Evolutionary conservation across 2,113 vertebrate genomes (phyloP).

Genomic region (Mixornis gularis): DNA sequence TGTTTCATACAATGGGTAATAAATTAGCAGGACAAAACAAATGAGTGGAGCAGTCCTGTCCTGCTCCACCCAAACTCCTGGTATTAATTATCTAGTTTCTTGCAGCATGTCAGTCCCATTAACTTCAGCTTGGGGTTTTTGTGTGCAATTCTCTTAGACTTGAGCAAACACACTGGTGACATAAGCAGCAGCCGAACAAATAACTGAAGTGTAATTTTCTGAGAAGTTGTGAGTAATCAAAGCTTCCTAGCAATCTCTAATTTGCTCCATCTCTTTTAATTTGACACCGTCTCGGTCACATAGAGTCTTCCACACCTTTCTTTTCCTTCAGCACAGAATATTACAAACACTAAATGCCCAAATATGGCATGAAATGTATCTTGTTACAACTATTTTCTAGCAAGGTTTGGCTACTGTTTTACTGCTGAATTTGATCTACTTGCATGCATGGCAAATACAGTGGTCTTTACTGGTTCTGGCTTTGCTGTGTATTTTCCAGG

Average conservation of each 20-base stretch:
- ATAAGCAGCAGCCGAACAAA: neutral
- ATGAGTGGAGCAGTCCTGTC: neutral
- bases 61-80: neutral
- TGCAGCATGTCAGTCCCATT: neutral
- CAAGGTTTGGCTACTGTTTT: neutral
- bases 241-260: neutral
- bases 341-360: neutral
- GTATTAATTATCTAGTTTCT: slow-evolving; percentile 16
- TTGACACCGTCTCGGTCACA: neutral
- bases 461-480: neutral
- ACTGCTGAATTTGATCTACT: neutral
- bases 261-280: neutral
- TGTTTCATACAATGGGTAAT: slow-evolving; percentile 9
- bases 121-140: neutral
- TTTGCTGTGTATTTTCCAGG: neutral
- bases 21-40: slow-evolving; percentile 20
- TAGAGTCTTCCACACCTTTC: neutral
- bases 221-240: neutral
- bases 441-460: neutral
- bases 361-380: neutral
- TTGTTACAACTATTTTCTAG: neutral
- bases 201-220: neutral
- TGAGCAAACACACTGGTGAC: neutral
- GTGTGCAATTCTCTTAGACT: neutral
- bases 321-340: neutral